Evolutionary conservation across 2,888 invertebrate species (phyloP).

Genomic region (Coenonympha glycerion): DNA sequence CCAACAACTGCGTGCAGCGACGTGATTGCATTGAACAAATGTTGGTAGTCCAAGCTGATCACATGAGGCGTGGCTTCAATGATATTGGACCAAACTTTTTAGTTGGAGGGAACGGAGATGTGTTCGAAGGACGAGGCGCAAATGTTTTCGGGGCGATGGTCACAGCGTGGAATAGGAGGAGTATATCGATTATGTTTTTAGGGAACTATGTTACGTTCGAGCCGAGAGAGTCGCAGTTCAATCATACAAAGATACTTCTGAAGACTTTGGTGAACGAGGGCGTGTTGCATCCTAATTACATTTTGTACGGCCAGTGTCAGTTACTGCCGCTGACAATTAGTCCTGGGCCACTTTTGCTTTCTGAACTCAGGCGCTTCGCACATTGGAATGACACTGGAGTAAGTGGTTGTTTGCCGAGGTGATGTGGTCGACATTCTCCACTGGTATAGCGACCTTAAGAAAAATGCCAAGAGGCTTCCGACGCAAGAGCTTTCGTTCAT

Average conservation of each 20-base stretch:
- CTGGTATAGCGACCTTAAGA: too few relatives aligned
- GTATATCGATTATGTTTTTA: slow-evolving; percentile 56
- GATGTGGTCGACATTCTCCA: slow-evolving; percentile 11
- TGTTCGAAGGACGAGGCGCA: slow-evolving; percentile 63
- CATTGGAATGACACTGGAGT: slow-evolving; percentile 46
- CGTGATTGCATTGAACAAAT: slow-evolving; percentile 47
- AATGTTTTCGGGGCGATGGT: slow-evolving; percentile 54
- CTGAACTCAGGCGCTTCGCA: slow-evolving; percentile 37
- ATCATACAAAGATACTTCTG: slow-evolving; percentile 45
- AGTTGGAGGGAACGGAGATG: slow-evolving; percentile 49
- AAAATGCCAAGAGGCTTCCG: too few relatives aligned
- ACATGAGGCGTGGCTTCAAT: slow-evolving; percentile 39
- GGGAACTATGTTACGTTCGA: slow-evolving; percentile 46
- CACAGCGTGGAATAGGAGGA: slow-evolving; percentile 41
- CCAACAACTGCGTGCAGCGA: slow-evolving; percentile 39
- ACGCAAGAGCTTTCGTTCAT: too few relatives aligned
- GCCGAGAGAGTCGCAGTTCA: slow-evolving; percentile 42
- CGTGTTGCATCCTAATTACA: slow-evolving; percentile 43
- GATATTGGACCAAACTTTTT: slow-evolving; percentile 64
- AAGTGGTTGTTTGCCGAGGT: slow-evolving; percentile 30
- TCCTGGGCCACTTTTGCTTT: slow-evolving; percentile 48
- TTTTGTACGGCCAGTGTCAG: slow-evolving; percentile 52
- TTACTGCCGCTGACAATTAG: slow-evolving; percentile 37
- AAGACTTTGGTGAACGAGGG: slow-evolving; percentile 39
- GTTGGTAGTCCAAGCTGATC: slow-evolving; percentile 44